phyloP scores from a whole-genome alignment of 2,888 invertebrate species.

The Pantelozetes paolii region DNA sequence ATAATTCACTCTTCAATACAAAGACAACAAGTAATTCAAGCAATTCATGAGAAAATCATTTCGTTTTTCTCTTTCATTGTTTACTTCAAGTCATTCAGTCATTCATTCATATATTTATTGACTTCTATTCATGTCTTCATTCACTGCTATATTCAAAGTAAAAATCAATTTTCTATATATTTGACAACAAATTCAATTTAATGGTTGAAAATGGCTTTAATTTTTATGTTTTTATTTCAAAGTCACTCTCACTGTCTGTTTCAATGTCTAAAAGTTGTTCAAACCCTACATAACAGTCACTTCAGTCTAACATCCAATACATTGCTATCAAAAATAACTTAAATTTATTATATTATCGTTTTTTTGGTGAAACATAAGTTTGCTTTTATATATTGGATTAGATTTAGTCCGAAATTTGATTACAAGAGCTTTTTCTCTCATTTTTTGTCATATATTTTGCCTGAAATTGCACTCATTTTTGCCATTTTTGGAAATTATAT shows the following conservation, averaged over 20 bases:
- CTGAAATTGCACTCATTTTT: background rate
- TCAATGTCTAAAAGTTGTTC: background rate
- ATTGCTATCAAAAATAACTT: constrained; percentile 5
- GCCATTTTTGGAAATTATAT: background rate
- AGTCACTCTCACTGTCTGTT: background rate
- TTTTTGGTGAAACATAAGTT: background rate
- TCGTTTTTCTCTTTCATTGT: background rate
- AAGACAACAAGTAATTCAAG: background rate
- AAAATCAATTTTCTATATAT: no score
- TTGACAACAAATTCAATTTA: background rate
- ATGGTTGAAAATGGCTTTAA: background rate
- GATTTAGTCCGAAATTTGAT: background rate
- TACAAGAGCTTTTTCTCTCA: background rate
- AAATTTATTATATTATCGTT: constrained; percentile 9
- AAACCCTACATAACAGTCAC: background rate
- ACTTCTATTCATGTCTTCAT: background rate
- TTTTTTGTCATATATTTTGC: background rate
- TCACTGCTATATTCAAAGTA: background rate
- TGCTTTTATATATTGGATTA: constrained; percentile 14
- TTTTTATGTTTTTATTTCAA: background rate
- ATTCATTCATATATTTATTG: background rate
- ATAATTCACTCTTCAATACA: background rate
- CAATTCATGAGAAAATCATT: background rate
- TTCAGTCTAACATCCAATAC: background rate
- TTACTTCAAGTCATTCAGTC: background rate